phyloP scores from a whole-genome alignment of 1,140 invertebrate genomes.

The Euschistus heros region DNA sequence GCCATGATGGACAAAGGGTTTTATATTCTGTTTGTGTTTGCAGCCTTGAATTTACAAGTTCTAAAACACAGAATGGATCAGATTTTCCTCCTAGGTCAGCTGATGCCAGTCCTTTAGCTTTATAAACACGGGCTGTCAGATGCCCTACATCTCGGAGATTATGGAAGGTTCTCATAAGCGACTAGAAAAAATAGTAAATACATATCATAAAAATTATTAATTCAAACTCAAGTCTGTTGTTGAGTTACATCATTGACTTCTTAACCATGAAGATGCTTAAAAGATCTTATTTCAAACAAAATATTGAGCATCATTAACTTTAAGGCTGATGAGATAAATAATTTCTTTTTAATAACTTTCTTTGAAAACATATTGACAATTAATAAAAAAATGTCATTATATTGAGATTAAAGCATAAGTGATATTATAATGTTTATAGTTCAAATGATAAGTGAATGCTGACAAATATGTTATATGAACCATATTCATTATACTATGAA shows the following conservation, averaged over 20 bases:
- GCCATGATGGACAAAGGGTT: conserved; percentile 91
- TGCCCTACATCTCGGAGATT: conserved; percentile 75
- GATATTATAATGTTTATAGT: too few species aligned
- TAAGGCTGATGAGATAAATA: too few species aligned
- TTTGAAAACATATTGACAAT: too few species aligned
- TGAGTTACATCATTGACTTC: background rate
- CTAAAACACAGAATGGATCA: conserved; percentile 96
- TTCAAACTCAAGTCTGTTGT: too few species aligned
- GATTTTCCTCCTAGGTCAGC: conserved; percentile 87
- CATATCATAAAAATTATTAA: too few species aligned
- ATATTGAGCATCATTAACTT: too few species aligned
- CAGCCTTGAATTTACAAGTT: conserved; percentile 84
- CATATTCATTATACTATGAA: too few species aligned
- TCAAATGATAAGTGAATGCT: too few species aligned
- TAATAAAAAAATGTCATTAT: too few species aligned
- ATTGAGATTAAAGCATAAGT: too few species aligned
- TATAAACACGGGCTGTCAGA: conserved; percentile 80
- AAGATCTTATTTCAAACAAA: background rate
- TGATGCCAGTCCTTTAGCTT: conserved; percentile 76
- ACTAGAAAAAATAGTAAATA: conserved; percentile 37
- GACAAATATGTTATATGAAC: too few species aligned
- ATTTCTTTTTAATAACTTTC: too few species aligned
- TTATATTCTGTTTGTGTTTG: conserved; percentile 99
- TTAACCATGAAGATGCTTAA: background rate
- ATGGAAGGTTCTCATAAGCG: conserved; percentile 55